A percentile compares a stretch with the other conserved stretches of the same genome.
Evolutionary conservation across 2,113 vertebrate genomes (phyloP).

Genomic region (Sylvicapra grimmia): DNA sequence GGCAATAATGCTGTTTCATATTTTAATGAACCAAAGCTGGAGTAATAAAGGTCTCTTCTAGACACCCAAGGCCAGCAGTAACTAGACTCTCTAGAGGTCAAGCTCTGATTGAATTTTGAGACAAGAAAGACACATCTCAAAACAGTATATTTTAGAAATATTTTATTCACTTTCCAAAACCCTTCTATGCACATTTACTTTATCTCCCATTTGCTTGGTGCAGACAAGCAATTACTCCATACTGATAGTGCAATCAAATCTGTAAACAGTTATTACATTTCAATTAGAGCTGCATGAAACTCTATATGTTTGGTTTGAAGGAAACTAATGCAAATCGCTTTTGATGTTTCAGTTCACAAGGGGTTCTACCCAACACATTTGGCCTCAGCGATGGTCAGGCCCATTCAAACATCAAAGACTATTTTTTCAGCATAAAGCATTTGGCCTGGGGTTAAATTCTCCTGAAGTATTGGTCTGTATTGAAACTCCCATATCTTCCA

Average conservation of each 20-base stretch:
- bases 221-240: conserved; percentile 46
- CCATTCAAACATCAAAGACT: conserved; percentile 53
- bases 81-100: not conserved
- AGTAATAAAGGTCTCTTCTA: not conserved
- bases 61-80: not conserved
- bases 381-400: conserved; percentile 23
- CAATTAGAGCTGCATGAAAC: conserved; percentile 63
- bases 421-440: conserved; percentile 42
- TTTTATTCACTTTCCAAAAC: conserved; percentile 28
- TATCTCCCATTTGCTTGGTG: conserved; percentile 15
- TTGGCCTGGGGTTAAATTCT: conserved; percentile 37
- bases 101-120: not conserved
- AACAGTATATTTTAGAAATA: conserved; percentile 27
- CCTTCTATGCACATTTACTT: conserved; percentile 47
- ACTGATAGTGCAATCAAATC: conserved; percentile 26
- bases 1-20: not conserved
- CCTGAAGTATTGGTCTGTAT: not conserved
- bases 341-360: conserved; percentile 59
- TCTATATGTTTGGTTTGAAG: conserved; percentile 50
- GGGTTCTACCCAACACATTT: conserved; percentile 46
- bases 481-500: conserved; percentile 2
- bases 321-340: conserved; percentile 65
- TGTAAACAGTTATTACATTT: conserved; percentile 66
- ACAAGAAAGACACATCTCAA: not conserved
- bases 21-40: not conserved